Percentiles rank a stretch among this genome's conserved stretches.
These are phyloP conservation scores for Phaetusa simplex DNA, from an alignment of 2,113 vertebrate genomes.

Conservation along the genomic window DNA sequence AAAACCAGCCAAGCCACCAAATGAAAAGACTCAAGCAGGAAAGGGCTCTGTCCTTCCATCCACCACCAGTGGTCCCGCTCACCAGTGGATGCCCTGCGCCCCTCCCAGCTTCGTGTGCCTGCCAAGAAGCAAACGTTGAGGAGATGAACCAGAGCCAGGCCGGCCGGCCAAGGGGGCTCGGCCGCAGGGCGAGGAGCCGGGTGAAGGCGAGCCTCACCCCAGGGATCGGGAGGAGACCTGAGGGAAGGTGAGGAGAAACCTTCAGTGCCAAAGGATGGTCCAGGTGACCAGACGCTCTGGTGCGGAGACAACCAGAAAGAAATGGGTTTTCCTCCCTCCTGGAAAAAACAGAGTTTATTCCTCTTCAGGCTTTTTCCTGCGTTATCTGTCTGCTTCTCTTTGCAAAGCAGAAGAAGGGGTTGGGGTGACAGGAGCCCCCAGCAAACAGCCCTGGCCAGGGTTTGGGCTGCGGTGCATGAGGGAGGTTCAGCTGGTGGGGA, in stretches of 20 bases:
- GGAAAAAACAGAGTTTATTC: background rate
- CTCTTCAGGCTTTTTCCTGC: background rate
- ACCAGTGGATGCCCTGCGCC: background rate
- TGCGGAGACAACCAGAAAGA: background rate
- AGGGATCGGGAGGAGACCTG: background rate
- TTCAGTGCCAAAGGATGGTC: background rate
- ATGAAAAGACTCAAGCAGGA: background rate
- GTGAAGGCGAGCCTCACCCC: background rate
- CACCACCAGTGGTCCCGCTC: background rate
- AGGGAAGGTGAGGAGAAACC: background rate
- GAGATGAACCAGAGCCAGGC: background rate
- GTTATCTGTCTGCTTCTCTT: background rate
- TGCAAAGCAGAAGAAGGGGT: background rate
- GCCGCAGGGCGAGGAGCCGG: background rate
- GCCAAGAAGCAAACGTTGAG: background rate
- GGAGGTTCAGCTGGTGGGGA: background rate
- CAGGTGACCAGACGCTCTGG: rapidly evolving
- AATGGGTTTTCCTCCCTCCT: background rate
- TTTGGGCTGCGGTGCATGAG: background rate
- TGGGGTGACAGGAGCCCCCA: background rate
- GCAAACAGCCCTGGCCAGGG: background rate
- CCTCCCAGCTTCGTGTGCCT: background rate
- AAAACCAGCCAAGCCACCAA: background rate
- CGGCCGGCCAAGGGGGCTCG: background rate
- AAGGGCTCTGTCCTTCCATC: background rate